Evolutionary conservation across 2,797 vertebrate species (phyloP), one percentile per base, ranked within the genome.

Genomic region (Pantherophis vulpinus): DNA sequence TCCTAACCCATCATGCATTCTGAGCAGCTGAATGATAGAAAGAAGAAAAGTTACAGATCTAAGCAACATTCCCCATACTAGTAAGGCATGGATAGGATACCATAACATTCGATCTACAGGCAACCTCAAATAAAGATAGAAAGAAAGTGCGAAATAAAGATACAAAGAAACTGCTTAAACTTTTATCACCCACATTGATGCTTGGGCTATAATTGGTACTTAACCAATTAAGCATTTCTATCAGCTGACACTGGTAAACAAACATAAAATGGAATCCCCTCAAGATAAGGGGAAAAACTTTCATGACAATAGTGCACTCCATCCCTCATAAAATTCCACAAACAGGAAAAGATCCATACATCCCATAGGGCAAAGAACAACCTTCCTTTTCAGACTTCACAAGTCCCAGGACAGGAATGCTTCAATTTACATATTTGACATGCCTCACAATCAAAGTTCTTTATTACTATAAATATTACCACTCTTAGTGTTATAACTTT

Each of bases 1-100:
- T 10, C 3, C 14, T 86, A 92, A 91, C 88, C 92, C 93, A 86
- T 91, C 93, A 96, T 91, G 92, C 88, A 92, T 91, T 95, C 91
- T 94, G 91, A 66, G 93, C 93, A 95, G 88, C 29, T 32, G 27
- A 96, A 92, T 60, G 74, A 86, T 20, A 63, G 91, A 90, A 90
- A 87, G 83, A n/a, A 95, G 92, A 92, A 95, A 14, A 51, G 59
- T 90, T 95, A 90, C 37, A 87, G 3, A 86, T 60, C 37, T 47
- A 91, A 94, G 91, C 90, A 87, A 66, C 90, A 4, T 89, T 94
- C 63, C 90, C 86, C 79, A 32, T 94, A n/a, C 3, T 0, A 2
- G 66, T 61, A 42, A 91, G 93, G 90, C 79, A 91, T 79, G 86
- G 86, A 63, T 13, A 42, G 51, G 59, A 66, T 2, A 56, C 7